These are phyloP conservation scores for Muschampia plurimacula DNA, from an alignment of 2,888 invertebrate genomes.

Conservation along the genomic window DNA sequence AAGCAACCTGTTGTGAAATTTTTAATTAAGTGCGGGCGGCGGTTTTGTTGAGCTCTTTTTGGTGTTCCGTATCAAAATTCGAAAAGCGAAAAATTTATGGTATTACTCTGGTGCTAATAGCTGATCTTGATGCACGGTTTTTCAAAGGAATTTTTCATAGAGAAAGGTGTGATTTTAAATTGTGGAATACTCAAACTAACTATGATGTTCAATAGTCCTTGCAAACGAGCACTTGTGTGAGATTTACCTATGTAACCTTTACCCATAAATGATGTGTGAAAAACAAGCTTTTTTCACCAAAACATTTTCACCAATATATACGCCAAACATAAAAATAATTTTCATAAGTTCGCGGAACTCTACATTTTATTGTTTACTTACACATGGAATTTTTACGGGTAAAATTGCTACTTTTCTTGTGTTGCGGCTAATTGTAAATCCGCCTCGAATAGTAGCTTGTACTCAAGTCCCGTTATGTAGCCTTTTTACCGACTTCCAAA, in stretches of 20 bases:
- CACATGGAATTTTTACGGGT: constrained; percentile 42
- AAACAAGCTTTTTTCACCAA: not conserved
- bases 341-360: not conserved
- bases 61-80: constrained; percentile 27
- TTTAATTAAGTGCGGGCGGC: constrained; percentile 75
- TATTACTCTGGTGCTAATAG: not conserved
- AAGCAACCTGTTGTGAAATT: constrained; percentile 79
- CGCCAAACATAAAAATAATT: not conserved
- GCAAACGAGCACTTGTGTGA: no score
- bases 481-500: no score
- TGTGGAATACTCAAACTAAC: no score
- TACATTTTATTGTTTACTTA: not conserved
- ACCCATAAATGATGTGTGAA: not conserved
- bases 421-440: constrained; percentile 48
- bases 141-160: not conserved
- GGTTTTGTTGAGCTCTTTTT: constrained; percentile 57
- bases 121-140: constrained; percentile 2
- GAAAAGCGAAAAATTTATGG: constrained; percentile 5
- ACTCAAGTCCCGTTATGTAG: constrained; percentile 21
- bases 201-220: no score
- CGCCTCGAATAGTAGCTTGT: constrained; percentile 36
- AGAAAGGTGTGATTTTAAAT: not conserved
- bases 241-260: not conserved
- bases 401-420: constrained; percentile 59
- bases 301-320: not conserved